A percentile compares a stretch with the other conserved stretches of the same genome.
Evolutionary conservation across 2,113 vertebrate species (phyloP).

Genomic region (Meles meles): DNA sequence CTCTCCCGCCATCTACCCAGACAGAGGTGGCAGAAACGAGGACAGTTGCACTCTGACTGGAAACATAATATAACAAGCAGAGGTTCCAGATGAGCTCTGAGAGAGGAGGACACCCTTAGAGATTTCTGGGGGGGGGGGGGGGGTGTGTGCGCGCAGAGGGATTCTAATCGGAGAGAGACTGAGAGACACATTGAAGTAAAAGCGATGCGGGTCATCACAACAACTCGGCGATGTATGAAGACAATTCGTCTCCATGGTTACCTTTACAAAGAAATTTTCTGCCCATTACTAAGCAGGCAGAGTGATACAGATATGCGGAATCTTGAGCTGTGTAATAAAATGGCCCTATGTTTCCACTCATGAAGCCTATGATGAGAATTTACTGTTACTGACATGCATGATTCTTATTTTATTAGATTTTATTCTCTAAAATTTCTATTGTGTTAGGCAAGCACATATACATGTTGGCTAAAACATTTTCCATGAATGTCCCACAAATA

Average conservation of each 20-base stretch:
- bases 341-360: neutral
- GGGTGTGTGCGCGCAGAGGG: too few relatives aligned
- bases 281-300: neutral
- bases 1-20: neutral
- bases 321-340: neutral
- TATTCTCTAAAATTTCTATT: neutral
- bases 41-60: neutral
- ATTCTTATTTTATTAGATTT: neutral
- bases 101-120: neutral
- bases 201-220: neutral
- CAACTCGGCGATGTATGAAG: neutral
- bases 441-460: neutral
- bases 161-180: neutral
- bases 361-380: neutral
- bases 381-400: neutral
- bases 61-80: neutral
- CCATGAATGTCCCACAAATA: neutral
- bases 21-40: neutral
- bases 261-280: neutral
- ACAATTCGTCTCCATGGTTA: neutral
- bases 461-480: neutral
- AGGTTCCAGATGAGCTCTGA: neutral
- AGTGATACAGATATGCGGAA: neutral
- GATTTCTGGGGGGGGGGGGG: neutral
- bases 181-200: neutral